Conservation (phyloP, 2,797 vertebrate genomes). For the Hemitrygon akajei region DNA sequence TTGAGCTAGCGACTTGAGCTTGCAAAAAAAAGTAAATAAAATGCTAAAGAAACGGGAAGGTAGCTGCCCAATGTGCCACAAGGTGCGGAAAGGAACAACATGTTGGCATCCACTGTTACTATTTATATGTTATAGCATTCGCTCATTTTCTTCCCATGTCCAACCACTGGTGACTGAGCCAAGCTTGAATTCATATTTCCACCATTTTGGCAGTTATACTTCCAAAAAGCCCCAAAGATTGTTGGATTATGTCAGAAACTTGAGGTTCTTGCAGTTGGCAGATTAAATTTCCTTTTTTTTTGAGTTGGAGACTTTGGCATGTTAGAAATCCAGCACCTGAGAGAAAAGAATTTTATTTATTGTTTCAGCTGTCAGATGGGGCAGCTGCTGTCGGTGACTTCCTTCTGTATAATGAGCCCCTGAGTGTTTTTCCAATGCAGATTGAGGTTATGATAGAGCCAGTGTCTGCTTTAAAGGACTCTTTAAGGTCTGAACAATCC, state of each 20-base stretch:
- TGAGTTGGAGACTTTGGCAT: not conserved
- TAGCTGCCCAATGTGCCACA: too few species aligned
- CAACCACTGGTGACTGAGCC: too few species aligned
- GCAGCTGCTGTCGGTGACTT: not conserved
- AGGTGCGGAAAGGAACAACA: too few species aligned
- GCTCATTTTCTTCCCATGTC: not conserved
- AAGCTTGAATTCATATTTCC: not conserved
- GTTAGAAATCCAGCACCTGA: slow-evolving; percentile 24
- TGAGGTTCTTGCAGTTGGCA: not conserved
- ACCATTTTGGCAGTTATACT: not conserved
- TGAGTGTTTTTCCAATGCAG: not conserved
- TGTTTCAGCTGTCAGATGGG: slow-evolving; percentile 27
- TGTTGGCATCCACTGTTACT: not conserved
- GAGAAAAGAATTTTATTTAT: slow-evolving; percentile 6
- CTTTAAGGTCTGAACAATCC: not conserved
- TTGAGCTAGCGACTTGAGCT: too few species aligned
- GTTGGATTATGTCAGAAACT: not conserved
- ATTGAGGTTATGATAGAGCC: not conserved
- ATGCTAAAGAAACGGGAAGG: too few species aligned
- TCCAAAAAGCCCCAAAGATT: not conserved
- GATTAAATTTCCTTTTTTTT: slow-evolving; percentile 1
- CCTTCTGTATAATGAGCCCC: not conserved
- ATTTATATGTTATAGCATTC: not conserved
- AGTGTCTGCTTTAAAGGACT: not conserved
- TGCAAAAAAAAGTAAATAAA: too few species aligned